Evolutionary conservation across 2,888 invertebrate genomes (phyloP), one percentile per base, ranked within the genome.

Genomic region (Sarcophaga carnaria): DNA sequence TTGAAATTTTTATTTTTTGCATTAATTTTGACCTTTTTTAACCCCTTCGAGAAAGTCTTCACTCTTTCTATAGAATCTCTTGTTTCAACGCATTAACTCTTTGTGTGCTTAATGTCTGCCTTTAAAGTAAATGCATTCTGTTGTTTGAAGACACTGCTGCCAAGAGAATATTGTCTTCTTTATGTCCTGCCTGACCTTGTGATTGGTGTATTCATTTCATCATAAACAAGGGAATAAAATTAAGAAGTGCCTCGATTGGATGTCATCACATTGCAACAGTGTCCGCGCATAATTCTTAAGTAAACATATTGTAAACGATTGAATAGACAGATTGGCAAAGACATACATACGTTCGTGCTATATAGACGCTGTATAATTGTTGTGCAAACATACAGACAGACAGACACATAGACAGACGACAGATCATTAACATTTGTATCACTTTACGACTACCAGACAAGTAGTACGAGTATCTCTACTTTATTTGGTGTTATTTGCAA

Each of bases 341-440:
- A 54, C 54, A 54, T 12, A 54, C 54, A 54, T 14, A 49, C 49
- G 49, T 49, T 14, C 49, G 12, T 49, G 14, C 6, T 14, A 49
- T 49, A 54, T 17, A 54, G 12, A 54, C 17, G 54, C 17, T 54
- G 54, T 54, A 54, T 17, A 17, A 14, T 14, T 54, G 17, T 17
- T 54, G 54, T 54, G 54, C 54, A 54, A 37, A 37, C 37, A 37
- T 10, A 10, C 37, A 37, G 37, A 37, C 8, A 37, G 37, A 37
- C 37, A 37, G 37, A 10, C 8, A 37, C 10, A 37, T 10, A 54
- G 54, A 77, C 80, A 76, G 71, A n/a, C 77, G 71, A 22, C 77
- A 80, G 72, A 85, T 85, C 80, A 85, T 85, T 85, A 77, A 76
- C 85, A 80, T 85, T 80, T 85, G 76, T 77, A 76, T 72, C 72